Percentiles rank a stretch among this genome's conserved stretches.
These are phyloP conservation scores for Galemys pyrenaicus DNA, from an alignment of 2,113 vertebrate species.

Conservation along the genomic window DNA sequence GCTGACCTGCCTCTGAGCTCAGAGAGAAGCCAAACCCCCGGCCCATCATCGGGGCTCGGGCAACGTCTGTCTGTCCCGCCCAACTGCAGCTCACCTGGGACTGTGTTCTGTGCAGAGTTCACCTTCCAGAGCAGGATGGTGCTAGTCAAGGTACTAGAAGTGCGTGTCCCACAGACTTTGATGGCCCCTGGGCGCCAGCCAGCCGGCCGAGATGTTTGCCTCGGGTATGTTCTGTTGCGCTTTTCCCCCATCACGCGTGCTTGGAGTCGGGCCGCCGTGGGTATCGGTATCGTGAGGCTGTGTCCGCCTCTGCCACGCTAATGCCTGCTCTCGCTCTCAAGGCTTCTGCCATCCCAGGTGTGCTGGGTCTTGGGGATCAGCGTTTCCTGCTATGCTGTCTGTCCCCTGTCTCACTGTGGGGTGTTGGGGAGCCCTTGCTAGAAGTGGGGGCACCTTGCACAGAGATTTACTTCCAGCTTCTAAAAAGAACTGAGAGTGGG, in stretches of 20 bases:
- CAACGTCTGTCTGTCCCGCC: rapidly evolving
- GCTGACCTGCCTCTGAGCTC: constrained; percentile 22
- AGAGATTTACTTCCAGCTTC: background rate
- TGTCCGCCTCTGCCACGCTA: background rate
- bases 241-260: background rate
- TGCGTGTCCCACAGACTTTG: background rate
- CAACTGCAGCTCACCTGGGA: background rate
- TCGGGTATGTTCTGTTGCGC: constrained; percentile 41
- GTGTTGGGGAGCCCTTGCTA: background rate
- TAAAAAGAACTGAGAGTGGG: background rate
- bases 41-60: rapidly evolving
- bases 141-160: background rate
- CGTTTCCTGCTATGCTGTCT: background rate
- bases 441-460: background rate
- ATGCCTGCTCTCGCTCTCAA: background rate
- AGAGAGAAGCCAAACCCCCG: background rate
- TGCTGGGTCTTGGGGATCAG: background rate
- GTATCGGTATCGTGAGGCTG: background rate
- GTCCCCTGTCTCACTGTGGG: background rate
- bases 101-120: constrained; percentile 24
- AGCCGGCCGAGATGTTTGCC: constrained; percentile 15
- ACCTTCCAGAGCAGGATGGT: constrained; percentile 1
- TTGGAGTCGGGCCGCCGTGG: background rate
- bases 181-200: background rate
- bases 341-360: constrained; percentile 22